phyloP scores from a whole-genome alignment of 1,140 invertebrate genomes.

The Drosophila biarmipes region DNA sequence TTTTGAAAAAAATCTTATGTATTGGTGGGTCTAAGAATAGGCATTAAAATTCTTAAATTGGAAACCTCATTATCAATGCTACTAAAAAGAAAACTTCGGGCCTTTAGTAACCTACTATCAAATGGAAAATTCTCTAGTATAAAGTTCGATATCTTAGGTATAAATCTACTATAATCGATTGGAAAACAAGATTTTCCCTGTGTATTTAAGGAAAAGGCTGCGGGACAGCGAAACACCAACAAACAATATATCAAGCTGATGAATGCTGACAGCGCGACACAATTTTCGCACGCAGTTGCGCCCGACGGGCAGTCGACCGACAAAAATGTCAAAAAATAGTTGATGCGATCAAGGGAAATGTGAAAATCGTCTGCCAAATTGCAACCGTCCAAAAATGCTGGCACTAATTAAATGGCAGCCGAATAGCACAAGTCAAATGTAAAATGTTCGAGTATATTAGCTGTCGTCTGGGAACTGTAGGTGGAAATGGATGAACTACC shows the following conservation, averaged over 20 bases:
- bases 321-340: conserved; percentile 63
- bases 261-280: conserved; percentile 55
- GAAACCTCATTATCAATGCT: too few species aligned
- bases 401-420: conserved; percentile 52
- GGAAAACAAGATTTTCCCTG: conserved; percentile 4
- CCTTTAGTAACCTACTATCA: too few species aligned
- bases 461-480: background rate
- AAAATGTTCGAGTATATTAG: conserved; percentile 19
- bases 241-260: conserved; percentile 65
- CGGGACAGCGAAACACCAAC: conserved; percentile 19
- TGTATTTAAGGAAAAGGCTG: conserved; percentile 4
- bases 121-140: background rate
- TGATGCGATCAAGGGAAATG: conserved; percentile 44
- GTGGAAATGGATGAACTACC: conserved; percentile 20
- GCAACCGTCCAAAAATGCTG: conserved; percentile 48
- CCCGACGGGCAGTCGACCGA: conserved; percentile 58
- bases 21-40: too few species aligned
- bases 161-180: background rate
- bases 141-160: too few species aligned
- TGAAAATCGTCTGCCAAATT: conserved; percentile 51
- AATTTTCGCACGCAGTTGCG: conserved; percentile 68
- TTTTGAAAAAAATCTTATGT: too few species aligned
- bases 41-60: too few species aligned
- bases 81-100: too few species aligned
- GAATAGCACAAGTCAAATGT: conserved; percentile 8